Evolutionary conservation across 2,888 invertebrate species (phyloP), one percentile per base, ranked within the genome.

Genomic region (Drosophila fungiperda): DNA sequence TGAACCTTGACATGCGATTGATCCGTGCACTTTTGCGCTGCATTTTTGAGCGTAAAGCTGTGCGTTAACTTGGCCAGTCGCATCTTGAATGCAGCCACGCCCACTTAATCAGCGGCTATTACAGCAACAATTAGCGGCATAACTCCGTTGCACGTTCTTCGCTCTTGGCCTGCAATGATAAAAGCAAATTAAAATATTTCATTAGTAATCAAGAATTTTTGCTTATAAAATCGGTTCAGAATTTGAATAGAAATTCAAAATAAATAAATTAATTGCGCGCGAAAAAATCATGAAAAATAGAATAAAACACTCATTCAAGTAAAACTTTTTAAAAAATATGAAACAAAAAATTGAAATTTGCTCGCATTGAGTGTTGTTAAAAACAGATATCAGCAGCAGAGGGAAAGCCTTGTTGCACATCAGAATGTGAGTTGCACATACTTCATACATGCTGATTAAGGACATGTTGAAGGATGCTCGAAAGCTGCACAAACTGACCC

Each of bases 11-110:
- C 75, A 48, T 82, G 81, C 60, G 81, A 60, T 64, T 81, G 87
- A 54, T 81, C 73, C 72, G 84, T 75, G 72, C 82, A 79, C 82
- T 92, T 92, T 29, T 90, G 90, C 73, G 87, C 73, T 70, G 82
- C 89, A 89, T 91, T 92, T 80, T 89, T 91, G 55, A 92, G 79
- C 69, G 87, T 85, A 68, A 92, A 92, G 76, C 90, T 90, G 75
- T 92, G 89, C 50, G 92, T 82, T 50, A 92, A 78, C 79, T 92
- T 92, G 38, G 92, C 90, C 85, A 93, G 78, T 74, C 92, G 92
- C 92, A 93, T 92, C 81, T 68, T 92, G 76, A 61, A 49, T 64
- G 59, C 67, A 35, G 78, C 80, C 80, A 67, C 67, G 76, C 68
- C 80, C 68, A 76, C 76, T 74, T 70, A 78, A 73, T 65, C 73